Evolutionary conservation across 2,113 vertebrate species (phyloP), one percentile per base, ranked within the genome.

Genomic region (Pitta sordida): DNA sequence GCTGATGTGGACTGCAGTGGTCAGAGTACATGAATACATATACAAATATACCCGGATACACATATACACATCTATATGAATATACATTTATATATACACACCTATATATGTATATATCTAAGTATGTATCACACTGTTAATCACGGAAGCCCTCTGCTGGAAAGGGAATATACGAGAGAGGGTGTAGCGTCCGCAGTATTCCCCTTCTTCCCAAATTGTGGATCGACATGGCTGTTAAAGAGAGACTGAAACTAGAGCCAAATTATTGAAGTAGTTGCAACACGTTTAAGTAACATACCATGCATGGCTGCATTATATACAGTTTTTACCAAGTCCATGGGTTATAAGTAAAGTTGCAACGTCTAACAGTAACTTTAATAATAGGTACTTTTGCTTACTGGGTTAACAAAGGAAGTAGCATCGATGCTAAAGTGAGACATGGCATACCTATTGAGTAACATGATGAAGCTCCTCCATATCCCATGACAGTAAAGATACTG

Each of bases 141-240:
- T 60, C 65, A 29, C 39, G 24, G 78, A 79, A 94, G 75, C 69
- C 81, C 90, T 91, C 84, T 92, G 49, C 73, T 91, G 81, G 75
- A 84, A 82, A 26, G 11, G 21, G 29, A 29, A 29, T 44, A 44
- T 41, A 44, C 43, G 59, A 88, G 64, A 86, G 34, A 86, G 64
- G 77, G 70, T 81, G 51, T 53, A 67, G 29, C 22, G 44, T 55
- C 52, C 82, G 65, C 41, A 79, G 36, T 39, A n/a, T 77, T 19
- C 18, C 34, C 7, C 9, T 70, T 63, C 16, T 52, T 32, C 51
- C 27, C 67, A 56, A 3, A 49, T 4, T 55, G 39, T 55, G 49
- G n/a, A 48, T 73, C 65, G 39, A 52, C 3, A 1, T 9, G 32
- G 18, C 63, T 11, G 4, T 80, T 65, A 69, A 79, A 22, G 15